These are phyloP conservation scores for Tupaia chinensis DNA, from an alignment of 2,113 vertebrate genomes.

Conservation along the genomic window DNA sequence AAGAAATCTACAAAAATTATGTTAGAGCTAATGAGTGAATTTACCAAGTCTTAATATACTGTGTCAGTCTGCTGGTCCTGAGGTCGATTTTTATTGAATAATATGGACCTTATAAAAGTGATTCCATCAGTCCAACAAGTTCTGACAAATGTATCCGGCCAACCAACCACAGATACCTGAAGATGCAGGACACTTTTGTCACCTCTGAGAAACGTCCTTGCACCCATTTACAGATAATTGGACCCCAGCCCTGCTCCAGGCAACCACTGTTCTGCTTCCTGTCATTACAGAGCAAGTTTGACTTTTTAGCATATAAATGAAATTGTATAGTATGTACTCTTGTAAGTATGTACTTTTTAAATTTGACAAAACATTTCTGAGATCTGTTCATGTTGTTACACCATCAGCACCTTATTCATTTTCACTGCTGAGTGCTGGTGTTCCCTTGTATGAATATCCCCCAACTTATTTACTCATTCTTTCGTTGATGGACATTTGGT, in stretches of 20 bases:
- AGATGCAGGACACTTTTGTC: background rate
- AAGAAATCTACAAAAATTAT: too few relatives aligned
- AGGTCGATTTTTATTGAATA: background rate
- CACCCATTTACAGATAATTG: background rate
- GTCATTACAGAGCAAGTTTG: background rate
- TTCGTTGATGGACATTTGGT: background rate
- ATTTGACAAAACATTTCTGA: background rate
- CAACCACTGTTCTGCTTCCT: background rate
- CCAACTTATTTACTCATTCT: background rate
- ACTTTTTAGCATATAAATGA: background rate
- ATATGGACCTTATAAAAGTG: background rate
- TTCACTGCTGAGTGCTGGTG: background rate
- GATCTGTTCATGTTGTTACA: background rate
- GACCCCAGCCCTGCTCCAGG: background rate
- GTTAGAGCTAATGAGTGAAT: too few relatives aligned
- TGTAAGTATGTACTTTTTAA: background rate
- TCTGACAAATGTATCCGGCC: background rate
- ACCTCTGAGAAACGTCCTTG: background rate
- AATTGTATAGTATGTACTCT: background rate
- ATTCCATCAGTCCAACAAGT: background rate
- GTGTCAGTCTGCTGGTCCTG: too few relatives aligned
- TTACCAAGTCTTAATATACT: too few relatives aligned
- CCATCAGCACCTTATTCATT: background rate
- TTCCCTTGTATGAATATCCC: background rate
- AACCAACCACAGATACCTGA: background rate